Evolutionary conservation across 2,797 vertebrate species (phyloP), one percentile per base, ranked within the genome.

Genomic region (Pygocentrus nattereri): DNA sequence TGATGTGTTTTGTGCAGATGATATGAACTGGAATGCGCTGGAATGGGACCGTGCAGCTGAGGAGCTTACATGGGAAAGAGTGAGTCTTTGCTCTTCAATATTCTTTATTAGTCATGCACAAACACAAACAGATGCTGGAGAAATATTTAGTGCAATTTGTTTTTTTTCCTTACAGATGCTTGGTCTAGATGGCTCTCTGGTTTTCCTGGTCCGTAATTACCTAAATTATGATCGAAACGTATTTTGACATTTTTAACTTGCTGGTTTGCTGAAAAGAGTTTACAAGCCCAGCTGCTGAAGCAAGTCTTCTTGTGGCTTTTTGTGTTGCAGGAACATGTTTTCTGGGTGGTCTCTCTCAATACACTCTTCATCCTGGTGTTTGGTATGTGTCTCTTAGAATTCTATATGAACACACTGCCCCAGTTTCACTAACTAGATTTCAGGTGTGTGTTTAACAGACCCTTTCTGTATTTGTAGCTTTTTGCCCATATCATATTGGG

Each of bases 11-110:
- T 38, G 1, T 84, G 30, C 85, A 99, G 98, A 99, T 92, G 98
- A 99, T 88, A 98, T 99, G 97, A 99, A 99, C 85, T 99, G 98
- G 98, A 99, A 99, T 84, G 98, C 98, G 79, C 90, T 99, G 90
- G 98, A 99, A 88, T 99, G 98, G 98, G 98, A 99, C 90, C 94
- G 98, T 90, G 98, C 98, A 30, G 98, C 98, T 11, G 98, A 99
- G 90, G 98, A 99, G 80, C 97, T 99, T 78, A 99, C 98, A 2
- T 99, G 98, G 98, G 98, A 99, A 89, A 93, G 98, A 94, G 98
- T 98, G 89, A 96, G 90, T 90, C 87, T 85, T 0, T 82, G 5
- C 62, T 31, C 58, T 78, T 12, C 27, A 62, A 11, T 23, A 2
- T 0, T 34, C 5, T 65, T 54, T 30, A 50, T 56, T 5, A 31